A percentile compares a stretch with the other conserved stretches of the same genome.
These are phyloP conservation scores for Ectropis grisescens DNA, from an alignment of 1,140 invertebrate genomes.

Conservation along the genomic window DNA sequence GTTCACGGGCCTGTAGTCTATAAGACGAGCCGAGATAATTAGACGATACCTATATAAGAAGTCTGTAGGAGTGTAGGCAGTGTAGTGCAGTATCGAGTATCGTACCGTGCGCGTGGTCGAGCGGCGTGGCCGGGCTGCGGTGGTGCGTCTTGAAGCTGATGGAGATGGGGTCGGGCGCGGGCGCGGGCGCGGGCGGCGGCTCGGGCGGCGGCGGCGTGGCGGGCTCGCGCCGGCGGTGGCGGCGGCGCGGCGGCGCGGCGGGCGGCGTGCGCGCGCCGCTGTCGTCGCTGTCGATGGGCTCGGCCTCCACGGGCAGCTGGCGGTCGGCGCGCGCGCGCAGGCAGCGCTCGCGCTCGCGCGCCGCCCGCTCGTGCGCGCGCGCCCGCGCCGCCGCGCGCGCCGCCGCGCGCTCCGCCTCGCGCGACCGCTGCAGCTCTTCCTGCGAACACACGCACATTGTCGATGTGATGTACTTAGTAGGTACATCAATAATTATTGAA, in stretches of 20 bases:
- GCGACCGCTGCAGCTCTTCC: slow-evolving; percentile 67
- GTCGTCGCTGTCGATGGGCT: slow-evolving; percentile 77
- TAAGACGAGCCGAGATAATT: no score
- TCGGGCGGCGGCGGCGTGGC: slow-evolving; percentile 10
- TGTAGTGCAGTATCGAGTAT: no score
- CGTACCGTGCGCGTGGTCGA: no score
- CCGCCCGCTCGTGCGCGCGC: slow-evolving; percentile 42
- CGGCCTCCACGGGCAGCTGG: slow-evolving; percentile 75
- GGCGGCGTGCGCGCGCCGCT: slow-evolving; percentile 47
- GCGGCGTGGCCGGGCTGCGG: slow-evolving; percentile 16
- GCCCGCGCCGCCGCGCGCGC: slow-evolving; percentile 65
- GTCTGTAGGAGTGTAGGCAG: no score
- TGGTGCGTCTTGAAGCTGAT: slow-evolving; percentile 35
- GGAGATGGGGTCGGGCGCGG: no score
- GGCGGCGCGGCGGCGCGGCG: slow-evolving; percentile 18
- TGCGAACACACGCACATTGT: no score
- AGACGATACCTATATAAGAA: no score
- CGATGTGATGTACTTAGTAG: no score
- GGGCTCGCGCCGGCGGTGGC: no score
- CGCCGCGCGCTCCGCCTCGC: slow-evolving; percentile 68
- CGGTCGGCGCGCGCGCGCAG: slow-evolving; percentile 65
- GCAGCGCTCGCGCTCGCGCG: slow-evolving; percentile 50
- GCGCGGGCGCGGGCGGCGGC: no score
- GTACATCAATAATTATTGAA: no score
- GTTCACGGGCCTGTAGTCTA: no score